A percentile compares a stretch with the other conserved stretches of the same genome.
phyloP scores from a whole-genome alignment of 2,888 invertebrate genomes.

The Tanytarsus gracilentus region DNA sequence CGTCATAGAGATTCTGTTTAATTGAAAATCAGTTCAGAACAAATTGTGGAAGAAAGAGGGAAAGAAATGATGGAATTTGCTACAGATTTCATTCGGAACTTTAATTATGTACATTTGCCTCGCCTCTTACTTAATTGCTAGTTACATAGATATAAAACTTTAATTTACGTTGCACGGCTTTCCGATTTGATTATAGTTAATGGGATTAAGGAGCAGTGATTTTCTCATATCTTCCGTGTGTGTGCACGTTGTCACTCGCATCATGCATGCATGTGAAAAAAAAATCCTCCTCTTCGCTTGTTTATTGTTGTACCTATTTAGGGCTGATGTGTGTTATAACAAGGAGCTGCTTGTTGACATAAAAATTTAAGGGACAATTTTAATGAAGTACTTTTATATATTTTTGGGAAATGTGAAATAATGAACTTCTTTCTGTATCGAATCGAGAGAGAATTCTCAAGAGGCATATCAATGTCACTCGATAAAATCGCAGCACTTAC shows the following conservation, averaged over 20 bases:
- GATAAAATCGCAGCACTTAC: no score
- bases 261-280: neutral
- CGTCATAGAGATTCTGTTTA: no score
- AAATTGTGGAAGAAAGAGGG: no score
- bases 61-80: neutral
- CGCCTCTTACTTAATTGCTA: conserved; percentile 12
- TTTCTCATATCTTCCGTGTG: conserved; percentile 1
- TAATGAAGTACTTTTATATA: conserved; percentile 1
- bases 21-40: no score
- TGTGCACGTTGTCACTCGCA: neutral
- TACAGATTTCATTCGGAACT: neutral
- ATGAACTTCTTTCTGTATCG: neutral
- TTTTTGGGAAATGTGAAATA: no score
- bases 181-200: conserved; percentile 20
- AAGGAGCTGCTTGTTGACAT: conserved; percentile 1
- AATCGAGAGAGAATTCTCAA: neutral
- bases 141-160: conserved; percentile 16
- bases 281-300: neutral
- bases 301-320: neutral
- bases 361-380: neutral
- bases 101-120: neutral
- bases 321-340: neutral
- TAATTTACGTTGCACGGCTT: conserved; percentile 8
- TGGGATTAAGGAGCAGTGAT: conserved; percentile 5
- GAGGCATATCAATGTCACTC: conserved; percentile 4